Base-by-base conservation (phyloP, 2,797 vertebrate species). In the Macroramphosus scolopax region DNA sequence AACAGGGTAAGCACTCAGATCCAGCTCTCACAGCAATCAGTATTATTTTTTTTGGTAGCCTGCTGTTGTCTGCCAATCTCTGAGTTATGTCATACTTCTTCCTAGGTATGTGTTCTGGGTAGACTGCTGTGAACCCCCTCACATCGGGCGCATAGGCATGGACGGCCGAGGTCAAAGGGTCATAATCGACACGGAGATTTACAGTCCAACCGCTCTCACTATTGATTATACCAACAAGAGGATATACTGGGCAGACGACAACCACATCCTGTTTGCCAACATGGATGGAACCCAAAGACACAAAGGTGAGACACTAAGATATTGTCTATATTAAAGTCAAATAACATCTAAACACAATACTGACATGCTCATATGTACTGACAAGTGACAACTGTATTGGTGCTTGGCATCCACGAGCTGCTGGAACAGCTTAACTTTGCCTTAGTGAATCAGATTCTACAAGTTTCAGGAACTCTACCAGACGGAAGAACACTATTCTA, bases 201-300 rank as follows among this genome's bases (percentile, higher is more conserved):
- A 93, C 55, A 93, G 91, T 79, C 96, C 96, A 5, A 92, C 92
- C 61, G 95, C 95, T 57, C 87, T 99, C 41, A 95, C 95, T 15
- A 94, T 98, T 69, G 96, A 99, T 85, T 99, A 98, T 57, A 94
- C 95, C 77, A 99, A 94, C 85, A 92, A 88, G 64, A 92, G 92
- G 58, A 89, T 99, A 1, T 99, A 99, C 57, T 99, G 96, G 96
- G 94, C 95, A 10, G 94, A 99, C 56, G 93, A 97, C 78, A 95
- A 92, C 78, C 96, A 97, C 75, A 96, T 99, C 60, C 92, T 97
- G 65, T 97, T 98, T 73, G 89, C 95, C 81, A 92, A 93, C 81
- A 94, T 99, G 92, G 93, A 98, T 66, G 96, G 96, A 39, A 91
- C 92, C 61, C 92, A 90, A 28, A 92, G 93, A 72, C 90, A 91